phyloP scores from a whole-genome alignment of 1,140 invertebrate genomes.

The Archivesica marissinica region DNA sequence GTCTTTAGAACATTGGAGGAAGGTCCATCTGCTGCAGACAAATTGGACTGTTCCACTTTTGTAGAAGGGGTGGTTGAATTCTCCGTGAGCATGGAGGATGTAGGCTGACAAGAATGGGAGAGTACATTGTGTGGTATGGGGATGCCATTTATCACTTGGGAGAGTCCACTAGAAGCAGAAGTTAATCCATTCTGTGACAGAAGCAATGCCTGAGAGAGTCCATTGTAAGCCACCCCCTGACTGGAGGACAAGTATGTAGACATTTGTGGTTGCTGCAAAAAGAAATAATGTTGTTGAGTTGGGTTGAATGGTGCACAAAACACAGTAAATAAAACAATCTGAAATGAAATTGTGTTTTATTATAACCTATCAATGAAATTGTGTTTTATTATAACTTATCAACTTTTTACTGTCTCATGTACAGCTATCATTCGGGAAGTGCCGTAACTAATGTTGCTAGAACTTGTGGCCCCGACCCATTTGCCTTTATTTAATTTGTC shows the following conservation, averaged over 20 bases:
- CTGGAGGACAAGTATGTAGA: background rate
- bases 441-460: too few relatives aligned
- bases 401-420: too few relatives aligned
- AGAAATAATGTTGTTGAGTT: background rate
- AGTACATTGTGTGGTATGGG: background rate
- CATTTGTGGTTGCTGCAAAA: conserved; percentile 14
- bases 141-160: background rate
- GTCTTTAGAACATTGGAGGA: background rate
- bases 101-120: background rate
- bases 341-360: too few relatives aligned
- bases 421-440: too few relatives aligned
- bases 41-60: background rate
- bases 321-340: too few relatives aligned
- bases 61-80: background rate
- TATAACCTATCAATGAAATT: too few relatives aligned
- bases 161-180: background rate
- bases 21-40: background rate
- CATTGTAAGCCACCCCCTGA: conserved; percentile 9
- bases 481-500: too few relatives aligned
- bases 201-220: background rate
- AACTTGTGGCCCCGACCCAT: too few relatives aligned
- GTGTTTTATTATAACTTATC: too few relatives aligned
- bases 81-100: background rate
- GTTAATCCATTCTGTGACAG: conserved; percentile 3
- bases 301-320: too few relatives aligned